These are phyloP conservation scores for Arctocebus calabarensis DNA, from an alignment of 2,797 vertebrate genomes.

Conservation along the genomic window DNA sequence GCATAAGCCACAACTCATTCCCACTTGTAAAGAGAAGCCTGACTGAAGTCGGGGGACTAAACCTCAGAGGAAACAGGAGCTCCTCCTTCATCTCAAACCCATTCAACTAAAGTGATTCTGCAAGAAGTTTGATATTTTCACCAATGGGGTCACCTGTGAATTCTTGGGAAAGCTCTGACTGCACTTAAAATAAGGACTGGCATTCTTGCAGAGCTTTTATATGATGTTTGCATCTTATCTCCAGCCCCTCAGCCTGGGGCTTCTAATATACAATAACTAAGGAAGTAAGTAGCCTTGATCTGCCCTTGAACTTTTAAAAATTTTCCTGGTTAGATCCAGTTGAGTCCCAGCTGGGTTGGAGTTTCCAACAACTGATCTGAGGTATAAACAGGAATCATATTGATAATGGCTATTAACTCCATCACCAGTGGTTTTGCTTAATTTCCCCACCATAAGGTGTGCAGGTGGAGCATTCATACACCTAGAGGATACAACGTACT, in stretches of 20 bases:
- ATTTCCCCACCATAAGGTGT: background rate
- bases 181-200: background rate
- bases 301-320: background rate
- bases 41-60: background rate
- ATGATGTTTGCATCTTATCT: background rate
- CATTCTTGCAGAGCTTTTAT: background rate
- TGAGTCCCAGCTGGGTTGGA: background rate
- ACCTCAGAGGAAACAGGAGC: background rate
- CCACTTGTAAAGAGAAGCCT: slow-evolving; percentile 27
- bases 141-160: background rate
- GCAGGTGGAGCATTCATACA: background rate
- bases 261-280: background rate
- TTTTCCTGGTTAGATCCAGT: background rate
- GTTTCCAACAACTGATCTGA: background rate
- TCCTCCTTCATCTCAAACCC: background rate
- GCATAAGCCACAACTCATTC: background rate
- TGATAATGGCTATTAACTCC: background rate
- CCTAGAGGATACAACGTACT: background rate
- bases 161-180: background rate
- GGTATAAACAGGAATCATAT: background rate
- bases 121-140: background rate
- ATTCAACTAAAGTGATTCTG: background rate
- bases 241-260: background rate
- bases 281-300: background rate
- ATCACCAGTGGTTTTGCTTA: background rate